These are phyloP conservation scores for Bombycilla garrulus DNA, from an alignment of 2,113 vertebrate genomes.

Conservation along the genomic window DNA sequence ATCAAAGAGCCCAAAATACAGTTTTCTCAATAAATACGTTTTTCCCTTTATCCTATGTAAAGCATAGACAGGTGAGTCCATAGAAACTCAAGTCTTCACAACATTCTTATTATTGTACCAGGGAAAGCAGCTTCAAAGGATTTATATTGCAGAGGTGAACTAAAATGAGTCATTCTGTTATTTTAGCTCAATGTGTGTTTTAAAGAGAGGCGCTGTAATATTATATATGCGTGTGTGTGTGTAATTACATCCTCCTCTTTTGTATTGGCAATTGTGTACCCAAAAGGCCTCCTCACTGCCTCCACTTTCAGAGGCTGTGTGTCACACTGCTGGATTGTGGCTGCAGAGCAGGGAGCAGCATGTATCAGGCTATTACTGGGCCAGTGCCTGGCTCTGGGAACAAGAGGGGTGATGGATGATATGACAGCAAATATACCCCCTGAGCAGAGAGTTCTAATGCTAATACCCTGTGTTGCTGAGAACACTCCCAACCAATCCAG, in stretches of 20 bases:
- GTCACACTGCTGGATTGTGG: not conserved
- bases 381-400: not conserved
- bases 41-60: not conserved
- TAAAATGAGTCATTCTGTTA: not conserved
- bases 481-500: not conserved
- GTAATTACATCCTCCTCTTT: not conserved
- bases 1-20: not conserved
- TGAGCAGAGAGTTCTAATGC: not conserved
- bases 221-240: not conserved
- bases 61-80: not conserved
- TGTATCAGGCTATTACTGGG: not conserved
- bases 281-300: not conserved
- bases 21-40: not conserved
- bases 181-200: not conserved
- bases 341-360: not conserved
- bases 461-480: not conserved
- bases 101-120: not conserved
- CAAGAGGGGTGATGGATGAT: not conserved
- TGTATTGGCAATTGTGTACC: not conserved
- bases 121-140: not conserved
- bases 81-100: not conserved
- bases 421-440: not conserved
- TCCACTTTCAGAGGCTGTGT: not conserved
- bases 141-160: not conserved
- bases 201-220: not conserved